Conservation (phyloP, 2,113 vertebrate species). For the Cisticola juncidis region DNA sequence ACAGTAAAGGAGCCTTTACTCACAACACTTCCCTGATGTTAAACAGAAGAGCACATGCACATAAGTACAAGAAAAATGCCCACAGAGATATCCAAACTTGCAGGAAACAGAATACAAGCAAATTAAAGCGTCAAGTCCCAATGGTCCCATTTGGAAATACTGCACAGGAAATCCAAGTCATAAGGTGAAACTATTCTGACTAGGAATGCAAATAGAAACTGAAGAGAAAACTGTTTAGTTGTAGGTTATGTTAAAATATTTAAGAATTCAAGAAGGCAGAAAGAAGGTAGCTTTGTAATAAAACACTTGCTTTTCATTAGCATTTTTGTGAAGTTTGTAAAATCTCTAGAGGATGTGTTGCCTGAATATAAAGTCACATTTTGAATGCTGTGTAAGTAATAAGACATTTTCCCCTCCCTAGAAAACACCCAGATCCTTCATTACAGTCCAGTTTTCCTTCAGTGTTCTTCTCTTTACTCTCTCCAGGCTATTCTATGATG, state of each 20-base stretch:
- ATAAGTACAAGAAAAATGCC: neutral
- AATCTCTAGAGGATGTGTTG: neutral
- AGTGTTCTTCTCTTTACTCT: neutral
- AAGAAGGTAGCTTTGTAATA: neutral
- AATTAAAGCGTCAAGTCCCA: conserved; percentile 15
- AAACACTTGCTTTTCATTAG: neutral
- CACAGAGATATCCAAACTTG: neutral
- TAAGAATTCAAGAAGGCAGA: neutral
- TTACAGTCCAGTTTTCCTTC: neutral
- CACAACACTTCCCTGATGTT: neutral
- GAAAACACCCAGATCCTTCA: neutral
- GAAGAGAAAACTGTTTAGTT: neutral
- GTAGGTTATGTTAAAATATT: neutral
- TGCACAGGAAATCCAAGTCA: neutral
- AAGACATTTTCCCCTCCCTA: neutral
- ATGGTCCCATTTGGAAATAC: neutral
- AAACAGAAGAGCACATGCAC: neutral
- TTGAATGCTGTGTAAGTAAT: neutral
- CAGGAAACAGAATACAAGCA: conserved; percentile 26
- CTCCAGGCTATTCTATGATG: neutral
- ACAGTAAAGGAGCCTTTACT: neutral
- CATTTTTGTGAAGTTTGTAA: neutral
- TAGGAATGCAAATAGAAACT: neutral
- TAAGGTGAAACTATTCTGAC: neutral
- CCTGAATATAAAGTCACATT: neutral